Conservation (phyloP, 2,113 vertebrate genomes). For the Pithys albifrons region DNA sequence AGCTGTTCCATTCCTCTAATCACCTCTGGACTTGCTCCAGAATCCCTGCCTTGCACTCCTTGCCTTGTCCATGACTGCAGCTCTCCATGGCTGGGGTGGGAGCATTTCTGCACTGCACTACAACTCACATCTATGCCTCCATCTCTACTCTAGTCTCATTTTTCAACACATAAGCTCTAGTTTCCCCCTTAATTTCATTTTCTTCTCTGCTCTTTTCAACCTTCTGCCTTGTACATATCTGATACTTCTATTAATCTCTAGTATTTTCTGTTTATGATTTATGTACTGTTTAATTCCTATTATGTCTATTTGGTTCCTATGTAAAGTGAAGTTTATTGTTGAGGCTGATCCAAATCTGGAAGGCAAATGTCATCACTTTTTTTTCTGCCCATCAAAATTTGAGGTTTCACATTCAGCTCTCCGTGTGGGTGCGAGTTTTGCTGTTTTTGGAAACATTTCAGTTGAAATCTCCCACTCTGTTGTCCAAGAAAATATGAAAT, state of each 20-base stretch:
- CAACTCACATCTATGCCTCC: background rate
- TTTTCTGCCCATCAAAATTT: background rate
- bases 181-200: background rate
- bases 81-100: background rate
- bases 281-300: background rate
- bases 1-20: background rate
- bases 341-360: background rate
- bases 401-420: background rate
- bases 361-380: background rate
- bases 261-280: slow-evolving; percentile 7
- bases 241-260: background rate
- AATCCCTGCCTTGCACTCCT: background rate
- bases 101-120: background rate
- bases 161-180: background rate
- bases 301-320: background rate
- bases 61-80: background rate
- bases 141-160: background rate
- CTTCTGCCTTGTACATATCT: background rate
- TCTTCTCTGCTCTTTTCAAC: background rate
- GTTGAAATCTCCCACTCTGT: background rate
- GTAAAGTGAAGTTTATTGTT: background rate
- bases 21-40: background rate
- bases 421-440: background rate
- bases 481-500: slow-evolving; percentile 10
- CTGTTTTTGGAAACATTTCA: slow-evolving; percentile 27